Evolutionary conservation across 2,888 invertebrate species (phyloP).

Genomic region (Melitaea athalia): DNA sequence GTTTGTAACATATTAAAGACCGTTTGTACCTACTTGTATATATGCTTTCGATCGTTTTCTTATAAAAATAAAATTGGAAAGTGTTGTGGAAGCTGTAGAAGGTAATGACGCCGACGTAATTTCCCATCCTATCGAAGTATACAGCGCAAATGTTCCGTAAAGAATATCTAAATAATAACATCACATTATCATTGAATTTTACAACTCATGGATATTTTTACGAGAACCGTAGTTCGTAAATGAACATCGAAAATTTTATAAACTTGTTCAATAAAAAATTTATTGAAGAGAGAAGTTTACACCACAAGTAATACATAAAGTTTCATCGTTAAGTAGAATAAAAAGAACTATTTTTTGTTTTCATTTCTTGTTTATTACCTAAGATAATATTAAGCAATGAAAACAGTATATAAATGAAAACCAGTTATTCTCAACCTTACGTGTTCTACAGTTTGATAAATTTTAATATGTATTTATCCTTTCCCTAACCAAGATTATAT

Average conservation of each 20-base stretch:
- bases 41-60: slow-evolving; percentile 10
- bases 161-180: slow-evolving; percentile 38
- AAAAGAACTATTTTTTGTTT: no score
- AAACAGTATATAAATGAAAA: no score
- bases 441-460: no score
- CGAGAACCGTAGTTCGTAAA: slow-evolving; percentile 7
- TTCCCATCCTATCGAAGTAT: slow-evolving; percentile 61
- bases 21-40: neutral
- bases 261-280: neutral
- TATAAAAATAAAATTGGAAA: slow-evolving; percentile 32
- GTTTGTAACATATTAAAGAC: no score
- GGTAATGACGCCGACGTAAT: slow-evolving; percentile 69
- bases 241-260: neutral
- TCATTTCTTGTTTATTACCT: no score
- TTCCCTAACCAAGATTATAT: neutral
- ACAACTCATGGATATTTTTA: slow-evolving; percentile 22
- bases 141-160: slow-evolving; percentile 58
- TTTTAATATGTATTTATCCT: neutral
- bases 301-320: no score
- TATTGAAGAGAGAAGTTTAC: neutral
- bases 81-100: slow-evolving; percentile 59
- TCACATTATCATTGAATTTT: slow-evolving; percentile 31
- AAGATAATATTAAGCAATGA: no score
- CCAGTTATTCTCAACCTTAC: no score
- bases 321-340: no score